A percentile compares a stretch with the other conserved stretches of the same genome.
These are phyloP conservation scores for Hartigia nigra DNA, from an alignment of 2,888 invertebrate genomes.

Conservation along the genomic window DNA sequence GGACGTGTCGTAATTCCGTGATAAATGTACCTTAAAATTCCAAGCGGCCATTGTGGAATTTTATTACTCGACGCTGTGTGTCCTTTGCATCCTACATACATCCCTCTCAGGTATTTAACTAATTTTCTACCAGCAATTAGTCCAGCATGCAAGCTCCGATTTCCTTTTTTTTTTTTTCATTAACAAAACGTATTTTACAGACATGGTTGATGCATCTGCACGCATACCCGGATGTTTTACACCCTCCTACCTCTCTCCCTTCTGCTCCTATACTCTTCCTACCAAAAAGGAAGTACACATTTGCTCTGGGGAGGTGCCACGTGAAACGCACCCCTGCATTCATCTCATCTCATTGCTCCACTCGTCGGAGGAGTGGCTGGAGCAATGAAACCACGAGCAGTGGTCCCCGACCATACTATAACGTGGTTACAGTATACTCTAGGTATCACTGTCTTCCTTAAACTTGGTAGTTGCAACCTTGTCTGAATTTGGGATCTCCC, in stretches of 20 bases:
- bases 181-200: not conserved
- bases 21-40: not conserved
- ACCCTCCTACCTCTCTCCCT: too few relatives aligned
- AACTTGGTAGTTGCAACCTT: not conserved
- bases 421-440: not conserved
- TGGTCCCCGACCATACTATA: not conserved
- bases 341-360: not conserved
- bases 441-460: too few relatives aligned
- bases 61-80: not conserved
- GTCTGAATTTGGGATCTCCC: not conserved
- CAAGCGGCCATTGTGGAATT: not conserved
- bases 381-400: not conserved
- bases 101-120: not conserved
- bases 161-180: not conserved
- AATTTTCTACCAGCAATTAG: not conserved
- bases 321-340: not conserved
- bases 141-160: not conserved
- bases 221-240: too few relatives aligned
- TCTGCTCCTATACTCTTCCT: not conserved
- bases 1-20: not conserved
- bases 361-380: not conserved
- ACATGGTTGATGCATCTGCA: not conserved
- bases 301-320: not conserved
- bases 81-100: too few relatives aligned
- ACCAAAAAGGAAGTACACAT: not conserved